Evolutionary conservation across 2,113 vertebrate species (phyloP).

Genomic region (Riparia riparia): DNA sequence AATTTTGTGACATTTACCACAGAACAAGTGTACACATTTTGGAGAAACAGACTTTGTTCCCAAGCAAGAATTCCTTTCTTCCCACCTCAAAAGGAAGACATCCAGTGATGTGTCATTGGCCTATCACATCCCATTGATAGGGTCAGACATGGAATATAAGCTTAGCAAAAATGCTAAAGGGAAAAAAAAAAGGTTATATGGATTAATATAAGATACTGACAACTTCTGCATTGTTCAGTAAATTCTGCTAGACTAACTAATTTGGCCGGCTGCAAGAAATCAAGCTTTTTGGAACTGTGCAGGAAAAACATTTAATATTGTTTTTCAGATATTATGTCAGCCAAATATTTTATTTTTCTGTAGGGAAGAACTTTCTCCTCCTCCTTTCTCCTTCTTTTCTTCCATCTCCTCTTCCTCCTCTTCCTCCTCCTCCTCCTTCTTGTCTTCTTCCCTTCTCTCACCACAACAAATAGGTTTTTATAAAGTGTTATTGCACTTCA

Average conservation of each 20-base stretch:
- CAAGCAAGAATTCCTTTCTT: neutral
- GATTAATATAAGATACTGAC: neutral
- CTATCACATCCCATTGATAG: neutral
- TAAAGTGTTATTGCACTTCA: neutral
- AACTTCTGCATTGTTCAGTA: neutral
- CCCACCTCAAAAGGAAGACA: neutral
- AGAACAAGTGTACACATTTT: neutral
- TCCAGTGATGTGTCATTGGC: neutral
- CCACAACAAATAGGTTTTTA: neutral
- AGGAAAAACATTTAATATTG: neutral
- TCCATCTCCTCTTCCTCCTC: neutral
- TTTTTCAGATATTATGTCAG: neutral
- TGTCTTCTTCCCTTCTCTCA: fast-evolving
- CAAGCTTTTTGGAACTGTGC: neutral
- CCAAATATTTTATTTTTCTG: neutral
- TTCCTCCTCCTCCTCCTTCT: neutral
- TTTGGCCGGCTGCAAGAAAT: neutral
- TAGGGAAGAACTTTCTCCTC: neutral
- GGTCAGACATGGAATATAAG: neutral
- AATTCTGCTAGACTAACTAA: neutral
- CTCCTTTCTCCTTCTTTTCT: neutral
- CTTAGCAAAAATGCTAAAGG: neutral
- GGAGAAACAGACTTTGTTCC: neutral
- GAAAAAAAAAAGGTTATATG: neutral
- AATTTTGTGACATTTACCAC: neutral